Evolutionary conservation across 2,113 vertebrate genomes (phyloP), one percentile per base, ranked within the genome.

Genomic region (Leuciscus idus): DNA sequence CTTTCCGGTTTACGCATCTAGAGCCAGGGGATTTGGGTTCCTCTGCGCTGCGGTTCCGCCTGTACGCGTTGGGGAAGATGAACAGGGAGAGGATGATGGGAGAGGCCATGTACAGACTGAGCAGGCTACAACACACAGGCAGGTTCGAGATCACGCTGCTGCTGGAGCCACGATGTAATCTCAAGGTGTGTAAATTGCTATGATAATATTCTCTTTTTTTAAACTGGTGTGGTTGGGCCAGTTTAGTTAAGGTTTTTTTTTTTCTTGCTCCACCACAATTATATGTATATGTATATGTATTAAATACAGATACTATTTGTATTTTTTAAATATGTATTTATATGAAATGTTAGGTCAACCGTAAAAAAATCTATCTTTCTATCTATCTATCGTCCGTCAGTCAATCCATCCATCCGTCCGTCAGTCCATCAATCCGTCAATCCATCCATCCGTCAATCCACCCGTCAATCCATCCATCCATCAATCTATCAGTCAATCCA

Each of bases 11-110:
- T 85, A 89, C 92, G 0, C 96, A 94, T 83, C 88, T 99, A 87
- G 96, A 97, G 0, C 91, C 92, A 0, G 92, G 94, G 0, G 96
- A 98, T 3, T 88, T 99, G 89, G 88, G 90, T 48, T 72, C 81
- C 88, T 95, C 94, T 0, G 98, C 96, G 0, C 0, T 99, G 23
- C 93, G 98, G 10, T 99, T 99, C 94, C 95, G 98, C 30, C 95
- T 99, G 62, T 99, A 99, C 2, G 97, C 98, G 0, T 94, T 97
- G 74, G 96, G 95, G 7, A 95, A 95, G 91, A 92, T 97, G 94
- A 94, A 92, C 83, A 94, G 96, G 0, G 97, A 97, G 92, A 94
- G 92, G 82, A 98, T 99, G 98, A 98, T 99, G 97, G 98, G 97
- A 0, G 98, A 99, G 93, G 96, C 95, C 61, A 12, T 99, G 1